phyloP scores from a whole-genome alignment of 1,140 invertebrate species.

The Sesamia nonagrioides region DNA sequence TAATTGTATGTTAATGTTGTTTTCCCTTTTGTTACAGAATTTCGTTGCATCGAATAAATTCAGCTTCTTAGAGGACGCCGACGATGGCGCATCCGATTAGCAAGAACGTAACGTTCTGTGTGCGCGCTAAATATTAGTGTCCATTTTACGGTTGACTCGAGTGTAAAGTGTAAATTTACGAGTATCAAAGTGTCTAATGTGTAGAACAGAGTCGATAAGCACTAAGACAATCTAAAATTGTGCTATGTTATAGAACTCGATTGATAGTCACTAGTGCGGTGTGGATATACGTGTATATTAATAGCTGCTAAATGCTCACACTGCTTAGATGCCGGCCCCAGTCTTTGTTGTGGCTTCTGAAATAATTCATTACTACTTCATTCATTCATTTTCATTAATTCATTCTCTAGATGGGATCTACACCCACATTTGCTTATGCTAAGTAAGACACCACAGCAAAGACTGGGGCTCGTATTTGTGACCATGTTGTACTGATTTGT shows the following conservation, averaged over 20 bases:
- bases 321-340: slow-evolving; percentile 76
- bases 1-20: not conserved
- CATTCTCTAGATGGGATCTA: not conserved
- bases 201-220: slow-evolving; percentile 61
- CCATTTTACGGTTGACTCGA: slow-evolving; percentile 73
- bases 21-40: slow-evolving; percentile 84
- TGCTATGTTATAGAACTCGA: slow-evolving; percentile 75
- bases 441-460: slow-evolving; percentile 54
- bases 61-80: slow-evolving; percentile 84
- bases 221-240: slow-evolving; percentile 71
- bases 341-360: slow-evolving; percentile 62
- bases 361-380: slow-evolving; percentile 1
- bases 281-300: slow-evolving; percentile 73
- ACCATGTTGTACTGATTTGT: slow-evolving; percentile 81
- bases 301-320: slow-evolving; percentile 72
- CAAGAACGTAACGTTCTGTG: slow-evolving; percentile 54
- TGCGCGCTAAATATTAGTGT: slow-evolving; percentile 67
- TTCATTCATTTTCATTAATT: no score
- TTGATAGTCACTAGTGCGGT: slow-evolving; percentile 72
- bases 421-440: not conserved
- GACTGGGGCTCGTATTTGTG: slow-evolving; percentile 78
- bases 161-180: slow-evolving; percentile 84
- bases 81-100: slow-evolving; percentile 81
- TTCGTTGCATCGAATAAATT: slow-evolving; percentile 90
- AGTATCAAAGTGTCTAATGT: slow-evolving; percentile 74